Evolutionary conservation across 2,113 vertebrate species (phyloP).

Genomic region (Euleptes europaea): DNA sequence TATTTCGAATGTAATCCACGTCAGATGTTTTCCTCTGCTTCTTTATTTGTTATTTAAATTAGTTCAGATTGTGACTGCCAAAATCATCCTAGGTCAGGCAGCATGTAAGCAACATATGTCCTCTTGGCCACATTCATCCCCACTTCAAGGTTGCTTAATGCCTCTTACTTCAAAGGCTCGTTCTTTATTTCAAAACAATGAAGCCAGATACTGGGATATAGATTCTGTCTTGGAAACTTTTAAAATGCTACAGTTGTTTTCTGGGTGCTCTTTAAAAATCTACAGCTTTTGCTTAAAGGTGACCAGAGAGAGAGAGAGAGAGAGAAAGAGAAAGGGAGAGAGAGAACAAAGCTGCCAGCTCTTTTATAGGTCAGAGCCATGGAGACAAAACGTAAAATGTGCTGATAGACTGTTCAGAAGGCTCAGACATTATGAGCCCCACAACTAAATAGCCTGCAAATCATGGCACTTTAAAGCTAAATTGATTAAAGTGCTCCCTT

Average conservation of each 20-base stretch:
- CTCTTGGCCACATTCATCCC: background rate
- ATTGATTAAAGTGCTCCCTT: background rate
- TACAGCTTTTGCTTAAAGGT: background rate
- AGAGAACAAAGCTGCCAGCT: background rate
- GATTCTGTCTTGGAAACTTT: background rate
- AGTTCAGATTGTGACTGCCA: conserved; percentile 5
- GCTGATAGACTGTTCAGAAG: background rate
- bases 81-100: background rate
- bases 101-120: background rate
- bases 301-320: too few relatives aligned
- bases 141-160: background rate
- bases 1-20: background rate
- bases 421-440: background rate
- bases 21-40: background rate
- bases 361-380: background rate
- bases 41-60: conserved; percentile 19
- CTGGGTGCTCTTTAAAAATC: background rate
- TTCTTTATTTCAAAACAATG: background rate
- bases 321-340: too few relatives aligned
- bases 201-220: background rate
- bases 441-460: background rate
- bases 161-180: background rate
- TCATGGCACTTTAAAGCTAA: background rate
- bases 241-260: background rate
- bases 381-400: background rate